These are phyloP conservation scores for Toxostoma redivivum DNA, from an alignment of 2,113 vertebrate species.

Conservation along the genomic window DNA sequence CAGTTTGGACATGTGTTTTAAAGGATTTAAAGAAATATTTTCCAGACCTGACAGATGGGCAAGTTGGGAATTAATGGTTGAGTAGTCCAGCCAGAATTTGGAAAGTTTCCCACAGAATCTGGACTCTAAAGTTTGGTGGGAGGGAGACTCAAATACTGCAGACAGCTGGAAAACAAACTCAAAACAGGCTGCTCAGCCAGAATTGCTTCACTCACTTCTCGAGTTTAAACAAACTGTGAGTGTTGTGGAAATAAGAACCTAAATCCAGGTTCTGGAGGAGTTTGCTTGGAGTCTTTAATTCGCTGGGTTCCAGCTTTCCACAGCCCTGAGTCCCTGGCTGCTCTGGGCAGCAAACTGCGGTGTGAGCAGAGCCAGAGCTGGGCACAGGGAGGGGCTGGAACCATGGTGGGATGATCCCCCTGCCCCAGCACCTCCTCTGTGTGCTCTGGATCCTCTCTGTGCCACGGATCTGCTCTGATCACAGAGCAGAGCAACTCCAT, in stretches of 20 bases:
- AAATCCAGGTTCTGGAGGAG: not conserved
- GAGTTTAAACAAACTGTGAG: not conserved
- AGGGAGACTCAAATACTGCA: not conserved
- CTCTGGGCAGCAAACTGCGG: accelerated
- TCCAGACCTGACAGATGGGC: not conserved
- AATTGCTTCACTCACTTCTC: not conserved
- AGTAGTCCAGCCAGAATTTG: not conserved
- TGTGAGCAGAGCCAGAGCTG: not conserved
- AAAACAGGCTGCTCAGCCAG: not conserved
- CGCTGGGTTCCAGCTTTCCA: constrained; percentile 59
- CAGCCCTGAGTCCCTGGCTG: accelerated
- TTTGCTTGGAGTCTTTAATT: constrained; percentile 61
- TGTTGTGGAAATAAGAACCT: not conserved
- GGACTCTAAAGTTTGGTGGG: not conserved
- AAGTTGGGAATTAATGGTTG: not conserved
- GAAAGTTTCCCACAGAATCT: not conserved
- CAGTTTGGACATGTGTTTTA: not conserved
- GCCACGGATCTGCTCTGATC: not conserved
- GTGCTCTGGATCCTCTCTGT: accelerated
- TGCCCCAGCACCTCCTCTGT: not conserved
- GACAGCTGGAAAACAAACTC: not conserved
- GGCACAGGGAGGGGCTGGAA: too few species aligned
- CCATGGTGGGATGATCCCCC: accelerated
- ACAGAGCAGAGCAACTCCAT: not conserved
- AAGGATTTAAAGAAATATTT: not conserved